Conservation (phyloP, 2,888 invertebrate genomes). For the Sarcophaga carnaria region DNA sequence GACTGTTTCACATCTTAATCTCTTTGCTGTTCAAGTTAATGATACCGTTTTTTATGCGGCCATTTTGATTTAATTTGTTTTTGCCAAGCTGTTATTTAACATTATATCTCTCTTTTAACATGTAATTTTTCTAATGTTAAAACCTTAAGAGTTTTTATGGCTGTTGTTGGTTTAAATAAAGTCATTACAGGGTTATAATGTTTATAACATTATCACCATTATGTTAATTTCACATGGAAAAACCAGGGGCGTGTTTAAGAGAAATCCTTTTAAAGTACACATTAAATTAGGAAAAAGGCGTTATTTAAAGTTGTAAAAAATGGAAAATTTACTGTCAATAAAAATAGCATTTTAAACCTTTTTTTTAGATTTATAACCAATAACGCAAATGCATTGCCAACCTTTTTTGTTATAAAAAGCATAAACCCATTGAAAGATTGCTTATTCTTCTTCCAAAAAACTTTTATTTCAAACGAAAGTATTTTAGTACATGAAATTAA, state of each 20-base stretch:
- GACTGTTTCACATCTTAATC: conserved; percentile 1
- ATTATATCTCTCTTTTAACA: not conserved
- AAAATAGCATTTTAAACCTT: too few species aligned
- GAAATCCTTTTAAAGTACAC: not conserved
- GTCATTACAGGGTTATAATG: conserved; percentile 46
- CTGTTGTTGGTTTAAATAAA: conserved; percentile 40
- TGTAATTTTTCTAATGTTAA: not conserved
- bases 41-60: conserved; percentile 74
- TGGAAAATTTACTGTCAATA: too few species aligned
- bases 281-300: not conserved
- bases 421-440: too few species aligned
- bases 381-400: not conserved
- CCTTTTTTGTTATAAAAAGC: too few species aligned
- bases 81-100: conserved; percentile 24
- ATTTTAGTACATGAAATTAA: too few species aligned
- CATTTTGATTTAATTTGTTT: conserved; percentile 78
- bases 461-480: too few species aligned
- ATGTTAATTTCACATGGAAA: conserved; percentile 13
- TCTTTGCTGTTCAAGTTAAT: conserved; percentile 46
- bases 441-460: too few species aligned
- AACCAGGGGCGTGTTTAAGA: conserved; percentile 11
- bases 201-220: conserved; percentile 40
- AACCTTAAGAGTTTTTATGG: not conserved
- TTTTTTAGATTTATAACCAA: not conserved
- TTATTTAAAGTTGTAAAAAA: not conserved